phyloP scores from a whole-genome alignment of 2,113 vertebrate genomes.

The Hippocampus zosterae region DNA sequence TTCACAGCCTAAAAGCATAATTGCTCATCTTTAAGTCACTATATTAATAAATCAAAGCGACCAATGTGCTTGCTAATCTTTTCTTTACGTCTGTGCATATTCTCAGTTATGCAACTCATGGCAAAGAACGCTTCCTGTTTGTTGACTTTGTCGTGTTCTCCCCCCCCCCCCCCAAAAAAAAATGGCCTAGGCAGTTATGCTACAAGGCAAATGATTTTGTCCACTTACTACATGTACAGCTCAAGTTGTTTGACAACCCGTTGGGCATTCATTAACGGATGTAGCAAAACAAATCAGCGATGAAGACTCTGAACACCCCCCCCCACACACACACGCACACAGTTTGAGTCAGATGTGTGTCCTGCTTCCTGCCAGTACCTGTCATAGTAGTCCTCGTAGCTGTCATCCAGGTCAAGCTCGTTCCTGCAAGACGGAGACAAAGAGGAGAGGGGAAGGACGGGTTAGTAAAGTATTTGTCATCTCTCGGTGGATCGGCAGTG shows the following conservation, averaged over 20 bases:
- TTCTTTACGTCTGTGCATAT: too few relatives aligned
- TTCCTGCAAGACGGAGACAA: conserved; percentile 57
- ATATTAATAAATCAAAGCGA: too few relatives aligned
- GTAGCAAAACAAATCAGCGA: conserved; percentile 15
- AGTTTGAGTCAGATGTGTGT: conserved; percentile 29
- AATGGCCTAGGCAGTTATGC: not conserved
- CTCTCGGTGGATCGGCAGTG: too few relatives aligned
- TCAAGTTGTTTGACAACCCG: conserved; percentile 31
- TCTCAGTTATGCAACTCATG: too few relatives aligned
- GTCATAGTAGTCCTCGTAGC: conserved; percentile 77
- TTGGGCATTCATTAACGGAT: conserved; percentile 16
- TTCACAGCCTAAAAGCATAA: too few relatives aligned
- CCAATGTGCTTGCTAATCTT: too few relatives aligned
- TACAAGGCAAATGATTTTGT: not conserved
- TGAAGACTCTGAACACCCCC: conserved; percentile 19
- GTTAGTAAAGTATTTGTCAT: conserved; percentile 21
- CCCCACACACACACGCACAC: conserved; percentile 30
- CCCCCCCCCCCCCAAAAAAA: too few relatives aligned
- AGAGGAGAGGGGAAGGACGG: conserved; percentile 17
- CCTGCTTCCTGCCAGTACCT: conserved; percentile 65
- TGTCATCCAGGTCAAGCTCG: conserved; percentile 74
- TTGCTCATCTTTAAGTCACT: too few relatives aligned
- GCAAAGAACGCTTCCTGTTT: not conserved
- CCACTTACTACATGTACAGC: not conserved
- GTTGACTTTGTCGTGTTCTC: not conserved